Evolutionary conservation across 2,888 invertebrate species (phyloP), one percentile per base, ranked within the genome.

Genomic region (Bellardia bayeri): DNA sequence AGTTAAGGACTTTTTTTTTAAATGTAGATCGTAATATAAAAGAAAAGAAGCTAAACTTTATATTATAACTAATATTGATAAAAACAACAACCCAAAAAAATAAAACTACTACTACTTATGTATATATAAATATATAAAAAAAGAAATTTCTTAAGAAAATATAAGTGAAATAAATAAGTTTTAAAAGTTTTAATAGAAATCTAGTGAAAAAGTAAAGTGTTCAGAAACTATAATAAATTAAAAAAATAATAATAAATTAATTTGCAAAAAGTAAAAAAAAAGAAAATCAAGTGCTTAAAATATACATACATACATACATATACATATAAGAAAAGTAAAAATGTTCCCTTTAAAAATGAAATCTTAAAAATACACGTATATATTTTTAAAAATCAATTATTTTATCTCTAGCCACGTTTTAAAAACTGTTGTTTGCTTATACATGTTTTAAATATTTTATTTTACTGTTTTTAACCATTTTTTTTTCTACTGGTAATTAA

Each of bases 1-100:
- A 86, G 68, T 75, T 78, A 86, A 84, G 82, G 78, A 85, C 63
- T 56, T 79, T 87, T 79, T n/a, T 87, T 89, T 85, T 78, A 64
- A 68, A 76, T 61, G 40, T 81, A 61, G 82, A 68, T 61, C 78
- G 82, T 75, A 86, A 79, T 58, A 54, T 86, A 75, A 74, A 89
- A 40, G 3, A 66, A 30, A 58, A 54, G 40, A 81, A 40, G 30
- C 30, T 30, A 40, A 63, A 72, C 30, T 76, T 85, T 79, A 83
- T 86, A 85, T 30, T 83, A 78, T 84, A 79, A 61, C 33, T 42
- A 74, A 56, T 64, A 68, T 51, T 16, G 51, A 68, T 64, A 58
- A 79, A 37, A 83, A 61, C 64, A 83, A 45, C 14, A 54, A 54
- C 9, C 30, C 3, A n/a, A n/a, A 16, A 16, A 37, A 76, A 51